A percentile compares a stretch with the other conserved stretches of the same genome.
Conservation (phyloP, 2,797 vertebrate species). For the Eulemur coronatus region DNA sequence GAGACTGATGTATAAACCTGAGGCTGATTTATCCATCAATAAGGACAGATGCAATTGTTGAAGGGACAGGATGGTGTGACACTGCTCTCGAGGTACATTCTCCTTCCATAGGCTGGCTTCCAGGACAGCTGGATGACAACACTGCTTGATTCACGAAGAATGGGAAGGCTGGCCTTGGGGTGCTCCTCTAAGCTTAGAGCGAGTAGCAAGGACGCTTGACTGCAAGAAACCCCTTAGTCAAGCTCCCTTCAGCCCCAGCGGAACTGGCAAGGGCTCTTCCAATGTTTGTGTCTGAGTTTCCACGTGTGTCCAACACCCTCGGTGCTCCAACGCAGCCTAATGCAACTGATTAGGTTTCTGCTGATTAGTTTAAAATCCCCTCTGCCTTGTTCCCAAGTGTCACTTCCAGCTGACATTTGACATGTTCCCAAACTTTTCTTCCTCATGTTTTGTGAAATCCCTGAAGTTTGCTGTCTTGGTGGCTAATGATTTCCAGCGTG, state of each 20-base stretch:
- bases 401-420: neutral
- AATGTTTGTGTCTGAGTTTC: neutral
- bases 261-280: neutral
- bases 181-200: neutral
- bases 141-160: neutral
- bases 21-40: accelerated
- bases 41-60: accelerated
- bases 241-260: accelerated
- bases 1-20: neutral
- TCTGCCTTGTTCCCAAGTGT: neutral
- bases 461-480: neutral
- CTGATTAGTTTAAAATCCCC: neutral
- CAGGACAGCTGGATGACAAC: neutral
- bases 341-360: neutral
- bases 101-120: neutral
- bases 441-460: accelerated
- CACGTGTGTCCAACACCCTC: accelerated
- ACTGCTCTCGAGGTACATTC: accelerated
- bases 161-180: no score
- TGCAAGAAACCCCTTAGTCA: no score
- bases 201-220: neutral
- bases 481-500: no score
- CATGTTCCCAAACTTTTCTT: neutral
- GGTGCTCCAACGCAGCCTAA: accelerated
- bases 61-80: neutral